A percentile compares a stretch with the other conserved stretches of the same genome.
Evolutionary conservation across 2,113 vertebrate genomes (phyloP).

Genomic region (Egretta garzetta): DNA sequence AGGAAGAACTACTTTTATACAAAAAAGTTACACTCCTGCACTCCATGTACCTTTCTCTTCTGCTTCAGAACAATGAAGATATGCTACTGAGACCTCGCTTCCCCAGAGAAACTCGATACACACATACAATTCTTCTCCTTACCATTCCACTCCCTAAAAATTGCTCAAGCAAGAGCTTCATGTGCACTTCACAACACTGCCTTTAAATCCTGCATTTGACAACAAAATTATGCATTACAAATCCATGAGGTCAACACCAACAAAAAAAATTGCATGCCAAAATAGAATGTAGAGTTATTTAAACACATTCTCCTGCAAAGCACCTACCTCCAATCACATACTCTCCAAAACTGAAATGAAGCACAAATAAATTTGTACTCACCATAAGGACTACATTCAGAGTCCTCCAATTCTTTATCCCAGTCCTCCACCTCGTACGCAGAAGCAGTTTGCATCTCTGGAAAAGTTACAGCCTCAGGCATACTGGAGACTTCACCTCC

Average conservation of each 20-base stretch:
- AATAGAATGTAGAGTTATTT: background rate
- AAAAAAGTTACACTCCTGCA: background rate
- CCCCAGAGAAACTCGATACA: background rate
- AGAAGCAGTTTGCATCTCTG: background rate
- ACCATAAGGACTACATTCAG: slow-evolving; percentile 70
- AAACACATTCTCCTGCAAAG: background rate
- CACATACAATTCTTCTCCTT: background rate
- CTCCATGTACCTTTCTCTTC: background rate
- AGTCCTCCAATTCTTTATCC: slow-evolving; percentile 74
- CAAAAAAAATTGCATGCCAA: background rate
- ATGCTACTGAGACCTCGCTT: background rate
- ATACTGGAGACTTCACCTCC: background rate
- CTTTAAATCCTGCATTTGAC: background rate
- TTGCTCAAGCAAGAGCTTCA: background rate
- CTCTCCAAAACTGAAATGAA: background rate
- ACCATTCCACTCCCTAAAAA: background rate
- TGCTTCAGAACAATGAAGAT: background rate
- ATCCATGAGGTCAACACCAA: background rate
- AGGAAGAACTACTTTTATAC: background rate
- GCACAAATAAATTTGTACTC: slow-evolving; percentile 2
- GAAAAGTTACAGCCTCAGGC: background rate
- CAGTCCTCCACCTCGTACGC: slow-evolving; percentile 69
- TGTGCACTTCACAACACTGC: background rate
- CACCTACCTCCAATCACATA: background rate
- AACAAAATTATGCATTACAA: background rate